These are phyloP conservation scores for Coelopa frigida DNA, from an alignment of 1,140 invertebrate species.

Conservation along the genomic window DNA sequence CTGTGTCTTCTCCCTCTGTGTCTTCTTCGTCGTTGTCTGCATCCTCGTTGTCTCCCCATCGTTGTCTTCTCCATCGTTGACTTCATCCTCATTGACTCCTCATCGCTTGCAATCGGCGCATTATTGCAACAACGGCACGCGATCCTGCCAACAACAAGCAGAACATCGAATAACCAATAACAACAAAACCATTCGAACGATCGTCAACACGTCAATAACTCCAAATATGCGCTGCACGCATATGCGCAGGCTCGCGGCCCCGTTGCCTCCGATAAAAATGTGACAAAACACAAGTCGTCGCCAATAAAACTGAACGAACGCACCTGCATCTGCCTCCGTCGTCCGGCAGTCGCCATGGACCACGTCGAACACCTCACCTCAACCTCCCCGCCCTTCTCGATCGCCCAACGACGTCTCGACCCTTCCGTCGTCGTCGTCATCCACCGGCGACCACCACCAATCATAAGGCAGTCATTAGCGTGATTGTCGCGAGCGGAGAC, in stretches of 20 bases:
- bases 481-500: slow-evolving; percentile 8
- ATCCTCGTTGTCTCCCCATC: too few species aligned
- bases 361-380: neutral
- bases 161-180: slow-evolving; percentile 6
- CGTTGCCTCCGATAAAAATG: slow-evolving; percentile 10
- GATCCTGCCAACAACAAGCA: slow-evolving; percentile 6
- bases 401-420: slow-evolving; percentile 1
- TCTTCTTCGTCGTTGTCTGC: too few species aligned
- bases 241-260: neutral
- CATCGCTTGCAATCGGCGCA: neutral
- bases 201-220: neutral
- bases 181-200: slow-evolving; percentile 6
- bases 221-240: neutral
- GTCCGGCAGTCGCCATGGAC: neutral
- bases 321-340: neutral
- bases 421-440: neutral
- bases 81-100: too few species aligned
- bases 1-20: too few species aligned
- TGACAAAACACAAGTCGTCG: slow-evolving; percentile 10
- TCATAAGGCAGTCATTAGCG: slow-evolving; percentile 4
- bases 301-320: neutral
- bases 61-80: too few species aligned
- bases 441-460: neutral
- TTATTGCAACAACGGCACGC: neutral
- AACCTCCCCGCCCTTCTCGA: slow-evolving; percentile 1